A percentile compares a stretch with the other conserved stretches of the same genome.
phyloP scores from a whole-genome alignment of 2,888 invertebrate genomes.

The Saturnia pavonia region DNA sequence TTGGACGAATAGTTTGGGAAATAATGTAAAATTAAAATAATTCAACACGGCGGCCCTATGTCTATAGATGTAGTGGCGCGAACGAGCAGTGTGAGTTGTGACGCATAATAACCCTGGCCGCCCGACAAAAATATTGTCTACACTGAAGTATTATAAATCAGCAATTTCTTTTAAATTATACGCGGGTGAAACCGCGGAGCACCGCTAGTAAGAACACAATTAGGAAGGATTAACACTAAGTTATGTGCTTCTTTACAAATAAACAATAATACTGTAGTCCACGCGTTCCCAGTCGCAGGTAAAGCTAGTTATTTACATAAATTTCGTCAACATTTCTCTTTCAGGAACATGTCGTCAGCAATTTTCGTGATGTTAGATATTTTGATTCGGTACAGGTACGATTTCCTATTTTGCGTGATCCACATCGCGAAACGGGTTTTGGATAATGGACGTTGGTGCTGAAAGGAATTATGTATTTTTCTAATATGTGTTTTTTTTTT shows the following conservation, averaged over 20 bases:
- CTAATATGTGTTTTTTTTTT: background rate
- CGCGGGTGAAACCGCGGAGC: too few relatives aligned
- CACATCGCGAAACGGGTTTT: conserved; percentile 61
- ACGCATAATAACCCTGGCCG: too few relatives aligned
- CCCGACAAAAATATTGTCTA: too few relatives aligned
- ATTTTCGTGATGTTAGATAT: conserved; percentile 49
- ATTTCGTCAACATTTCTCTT: conserved; percentile 24
- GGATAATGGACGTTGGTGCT: conserved; percentile 62
- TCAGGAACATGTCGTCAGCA: conserved; percentile 40
- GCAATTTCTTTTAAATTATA: too few relatives aligned
- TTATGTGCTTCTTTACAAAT: background rate
- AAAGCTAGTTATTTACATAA: background rate
- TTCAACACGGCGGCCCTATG: too few relatives aligned
- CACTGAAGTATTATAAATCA: too few relatives aligned
- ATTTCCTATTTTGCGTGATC: conserved; percentile 53
- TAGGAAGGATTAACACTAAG: background rate
- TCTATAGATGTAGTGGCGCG: too few relatives aligned
- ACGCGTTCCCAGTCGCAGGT: background rate
- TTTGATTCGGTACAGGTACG: conserved; percentile 39
- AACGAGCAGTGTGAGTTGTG: too few relatives aligned
- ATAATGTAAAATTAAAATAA: too few relatives aligned
- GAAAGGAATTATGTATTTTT: conserved; percentile 59
- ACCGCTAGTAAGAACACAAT: too few relatives aligned
- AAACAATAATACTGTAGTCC: background rate
- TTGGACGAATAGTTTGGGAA: too few relatives aligned